Evolutionary conservation across 2,113 vertebrate genomes (phyloP), one percentile per base, ranked within the genome.

Genomic region (Globicephala melas): DNA sequence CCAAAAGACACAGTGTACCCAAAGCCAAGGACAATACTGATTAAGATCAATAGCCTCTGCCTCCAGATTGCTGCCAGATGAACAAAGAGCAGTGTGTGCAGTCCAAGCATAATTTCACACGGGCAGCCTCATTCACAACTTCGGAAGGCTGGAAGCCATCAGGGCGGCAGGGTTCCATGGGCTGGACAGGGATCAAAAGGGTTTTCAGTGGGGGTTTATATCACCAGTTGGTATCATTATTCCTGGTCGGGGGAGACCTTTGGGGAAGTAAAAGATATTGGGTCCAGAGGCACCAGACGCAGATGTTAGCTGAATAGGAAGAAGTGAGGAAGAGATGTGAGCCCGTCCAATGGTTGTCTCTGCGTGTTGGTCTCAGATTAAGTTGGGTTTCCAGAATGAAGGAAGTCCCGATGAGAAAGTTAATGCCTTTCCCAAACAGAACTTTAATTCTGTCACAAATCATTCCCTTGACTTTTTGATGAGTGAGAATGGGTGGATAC

Each of bases 21-120:
- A 97, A 97, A 96, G 81, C 97, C 95, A 93, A 85, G 96, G 98
- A 98, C 98, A 99, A 99, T 98, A 91, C 96, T 98, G 98, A 99
- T 99, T 98, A 98, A 99, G 98, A 99, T 99, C 98, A 98, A 41
- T 41, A 41, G 41, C 96, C 98, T 95, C 96, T 98, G 96, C 95
- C 96, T 98, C 97, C 98, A 98, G 98, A 98, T 98, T 98, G 98
- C 98, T 98, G 97, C 97, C 2, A 79, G 97, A 97, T 98, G 98
- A 99, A 99, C 98, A 98, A 98, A 98, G 89, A 98, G 97, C 98
- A 98, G 98, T 98, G 97, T 98, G 97, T 97, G 97, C 98, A 97
- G 98, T 97, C 98, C 98, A 98, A 97, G 98, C 97, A 97, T 98
- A 98, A 97, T 98, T 98, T 98, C 97, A 86, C 98, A 98, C 97